Base-by-base conservation (phyloP, 2,888 invertebrate genomes). In the Andrena bucephala region DNA sequence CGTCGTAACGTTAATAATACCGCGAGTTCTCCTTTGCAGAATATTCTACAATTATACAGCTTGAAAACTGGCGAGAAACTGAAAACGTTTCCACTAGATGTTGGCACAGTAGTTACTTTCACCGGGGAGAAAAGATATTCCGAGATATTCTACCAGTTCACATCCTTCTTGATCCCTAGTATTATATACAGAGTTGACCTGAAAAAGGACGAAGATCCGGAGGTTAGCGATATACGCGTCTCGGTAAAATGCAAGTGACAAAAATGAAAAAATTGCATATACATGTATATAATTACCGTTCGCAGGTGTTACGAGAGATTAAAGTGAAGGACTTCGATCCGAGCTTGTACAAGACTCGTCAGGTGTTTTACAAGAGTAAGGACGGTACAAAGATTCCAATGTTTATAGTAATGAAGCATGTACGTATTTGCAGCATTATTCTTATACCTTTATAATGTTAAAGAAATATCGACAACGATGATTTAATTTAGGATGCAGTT, bases 331-430 rank as follows among this genome's bases (percentile, higher is more conserved):
- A 97, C 76, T 97, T 98, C 93, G 96, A 98, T 93, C 94, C 97
- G 2, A 95, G 96, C 8, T 94, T 96, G 85, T 99, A 97, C 91
- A 96, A 97, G 92, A 97, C 97, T 10, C 96, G 96, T 82, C 99
- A 99, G 94, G 96, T 98, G 77, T 99, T 99, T 95, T 99, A 98
- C 93, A 94, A 95, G 2, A 98, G 98, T 94, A 98, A 98, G 94
- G 99, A 99, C 94, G 98, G 97, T 89, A 98, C 98, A 24, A 96
- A 97, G 95, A 96, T 99, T 89, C 99, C 99, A 27, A 99, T 99
- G 99, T 99, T 99, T 94, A 97, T 99, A 85, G 96, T 98, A 76
- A 96, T 96, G 84, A 97, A 96, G 94, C 97, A 97, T 95, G 97
- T 96, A 94, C 91, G 88, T 86, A 75, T 60, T 60, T 71, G 68